phyloP scores from a whole-genome alignment of 1,140 invertebrate species.

The Rhysida immarginata region DNA sequence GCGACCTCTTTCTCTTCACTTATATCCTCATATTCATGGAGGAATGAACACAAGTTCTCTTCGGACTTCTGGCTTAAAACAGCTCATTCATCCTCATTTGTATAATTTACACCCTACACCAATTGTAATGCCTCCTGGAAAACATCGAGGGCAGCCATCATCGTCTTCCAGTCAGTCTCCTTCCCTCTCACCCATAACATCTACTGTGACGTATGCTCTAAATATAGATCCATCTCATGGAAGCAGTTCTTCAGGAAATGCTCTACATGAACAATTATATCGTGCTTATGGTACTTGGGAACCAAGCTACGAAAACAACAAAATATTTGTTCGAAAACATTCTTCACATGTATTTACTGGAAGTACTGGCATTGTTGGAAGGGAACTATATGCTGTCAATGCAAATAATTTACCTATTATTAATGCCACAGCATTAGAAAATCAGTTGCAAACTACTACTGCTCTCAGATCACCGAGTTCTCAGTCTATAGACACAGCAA shows the following conservation, averaged over 20 bases:
- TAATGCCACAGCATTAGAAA: too few relatives aligned
- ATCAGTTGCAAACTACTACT: too few relatives aligned
- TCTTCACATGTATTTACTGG: too few relatives aligned
- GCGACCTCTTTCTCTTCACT: slow-evolving; percentile 25
- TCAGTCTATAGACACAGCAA: too few relatives aligned
- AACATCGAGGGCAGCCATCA: too few relatives aligned
- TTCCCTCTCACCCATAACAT: not conserved
- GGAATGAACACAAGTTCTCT: slow-evolving; percentile 21
- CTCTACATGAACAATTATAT: slow-evolving; percentile 22
- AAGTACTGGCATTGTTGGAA: too few relatives aligned
- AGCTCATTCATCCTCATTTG: slow-evolving; percentile 24
- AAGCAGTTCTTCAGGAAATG: not conserved
- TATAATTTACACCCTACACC: slow-evolving; percentile 22
- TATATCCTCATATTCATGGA: slow-evolving; percentile 33
- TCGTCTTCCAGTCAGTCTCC: not conserved
- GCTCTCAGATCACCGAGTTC: too few relatives aligned
- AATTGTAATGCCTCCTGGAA: not conserved
- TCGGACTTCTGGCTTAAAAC: slow-evolving; percentile 13
- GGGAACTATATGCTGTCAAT: too few relatives aligned
- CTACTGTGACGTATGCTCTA: not conserved
- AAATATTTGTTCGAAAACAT: too few relatives aligned
- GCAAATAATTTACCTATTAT: too few relatives aligned
- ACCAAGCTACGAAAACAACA: slow-evolving; percentile 11
- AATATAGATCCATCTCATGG: not conserved
- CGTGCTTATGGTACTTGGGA: slow-evolving; percentile 29